Percentiles rank a stretch among this genome's conserved stretches.
These are phyloP conservation scores for Grapholita molesta DNA, from an alignment of 1,140 invertebrate species.

Conservation along the genomic window DNA sequence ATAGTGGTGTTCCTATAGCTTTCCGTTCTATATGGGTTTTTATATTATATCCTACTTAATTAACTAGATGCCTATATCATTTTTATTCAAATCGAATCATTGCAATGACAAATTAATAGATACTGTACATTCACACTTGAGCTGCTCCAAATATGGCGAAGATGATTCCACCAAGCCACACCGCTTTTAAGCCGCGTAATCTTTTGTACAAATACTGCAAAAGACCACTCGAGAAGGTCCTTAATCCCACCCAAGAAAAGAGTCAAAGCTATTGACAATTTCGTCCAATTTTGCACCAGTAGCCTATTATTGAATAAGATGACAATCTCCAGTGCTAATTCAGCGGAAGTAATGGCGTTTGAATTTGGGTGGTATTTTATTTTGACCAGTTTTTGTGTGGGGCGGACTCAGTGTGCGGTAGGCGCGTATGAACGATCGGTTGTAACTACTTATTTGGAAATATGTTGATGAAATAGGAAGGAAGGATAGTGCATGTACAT, in stretches of 20 bases:
- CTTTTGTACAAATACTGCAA: constrained; percentile 53
- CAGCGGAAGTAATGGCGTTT: constrained; percentile 5
- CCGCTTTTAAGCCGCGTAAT: constrained; percentile 46
- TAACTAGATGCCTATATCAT: too few relatives aligned
- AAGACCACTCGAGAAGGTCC: constrained; percentile 35
- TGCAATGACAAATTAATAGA: too few relatives aligned
- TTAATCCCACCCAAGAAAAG: constrained; percentile 41
- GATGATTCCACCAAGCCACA: neutral
- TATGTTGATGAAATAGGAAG: constrained; percentile 25
- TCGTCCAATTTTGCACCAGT: constrained; percentile 52
- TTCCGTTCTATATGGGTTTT: too few relatives aligned
- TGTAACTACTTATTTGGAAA: neutral
- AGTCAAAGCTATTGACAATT: constrained; percentile 29
- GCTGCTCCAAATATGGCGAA: neutral
- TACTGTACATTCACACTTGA: neutral
- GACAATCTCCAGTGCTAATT: neutral
- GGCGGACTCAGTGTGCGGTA: constrained; percentile 5
- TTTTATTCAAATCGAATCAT: too few relatives aligned
- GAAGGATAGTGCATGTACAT: neutral
- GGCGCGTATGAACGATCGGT: neutral
- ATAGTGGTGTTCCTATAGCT: too few relatives aligned
- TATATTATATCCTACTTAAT: too few relatives aligned
- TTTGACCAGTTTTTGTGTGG: neutral
- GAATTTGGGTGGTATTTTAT: constrained; percentile 16
- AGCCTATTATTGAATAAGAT: constrained; percentile 16